Base-by-base conservation (phyloP, 1,140 invertebrate species). In the Maconellicoccus hirsutus region DNA sequence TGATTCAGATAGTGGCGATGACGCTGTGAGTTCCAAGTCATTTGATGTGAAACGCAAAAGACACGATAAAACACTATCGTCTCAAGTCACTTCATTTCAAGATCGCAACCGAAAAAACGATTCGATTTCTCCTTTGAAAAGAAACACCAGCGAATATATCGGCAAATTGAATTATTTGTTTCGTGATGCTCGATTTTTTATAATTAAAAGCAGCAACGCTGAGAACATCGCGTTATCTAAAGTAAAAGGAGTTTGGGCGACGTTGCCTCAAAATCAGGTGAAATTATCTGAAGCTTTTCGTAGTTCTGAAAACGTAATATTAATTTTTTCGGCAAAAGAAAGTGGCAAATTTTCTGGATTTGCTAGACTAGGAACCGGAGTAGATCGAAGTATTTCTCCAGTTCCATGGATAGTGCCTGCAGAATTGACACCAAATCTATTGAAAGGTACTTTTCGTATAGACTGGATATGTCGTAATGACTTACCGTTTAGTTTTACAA, bases 401-500 rank as follows among this genome's bases (percentile, higher is more conserved):
- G 89, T 98, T 72, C 89, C 91, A 27, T 98, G 96, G 96, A 93
- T 97, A 27, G 79, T 98, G 72, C 95, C 96, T n/a, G 93, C 93
- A 4, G 94, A 94, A 16, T 84, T 98, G 25, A 94, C 89, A 73
- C 88, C 92, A 38, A 91, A 93, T 81, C 93, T 94, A 38, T 82
- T 98, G 52, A 94, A 93, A 75, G 95, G 95, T 70, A 93, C 98
- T 23, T 98, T 98, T 79, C 89, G 92, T 81, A 86, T 98, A 3
- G 95, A 98, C 78, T 98, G 95, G 95, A 92, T 98, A 72, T 96
- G 92, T 77, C 88, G 93, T 77, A 93, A 94, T 77, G 96, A 98
- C 79, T 82, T 98, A 69, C 87, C 93, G 12, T 98, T 98, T 76
- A 90, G 87, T 72, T 90, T 90, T 73, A 97, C 94, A 1, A 84